Percentiles rank a stretch among this genome's conserved stretches.
Conservation (phyloP, 2,113 vertebrate genomes). For the Falco punctatus region DNA sequence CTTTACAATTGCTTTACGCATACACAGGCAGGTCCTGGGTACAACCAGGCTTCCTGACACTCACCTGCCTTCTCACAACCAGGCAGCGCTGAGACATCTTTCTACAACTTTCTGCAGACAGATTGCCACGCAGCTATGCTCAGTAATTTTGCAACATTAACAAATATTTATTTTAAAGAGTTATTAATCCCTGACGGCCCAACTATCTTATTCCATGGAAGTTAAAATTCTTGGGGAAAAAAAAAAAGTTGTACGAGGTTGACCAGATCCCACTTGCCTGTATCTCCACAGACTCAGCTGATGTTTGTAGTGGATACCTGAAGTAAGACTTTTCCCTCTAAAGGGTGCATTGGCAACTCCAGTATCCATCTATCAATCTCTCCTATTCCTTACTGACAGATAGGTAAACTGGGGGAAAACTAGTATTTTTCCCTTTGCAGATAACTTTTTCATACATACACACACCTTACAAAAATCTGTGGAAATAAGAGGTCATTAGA, state of each 20-base stretch:
- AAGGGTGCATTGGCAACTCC: neutral
- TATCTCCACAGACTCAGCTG: neutral
- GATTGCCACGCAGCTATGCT: neutral
- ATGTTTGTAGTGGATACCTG: neutral
- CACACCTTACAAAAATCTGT: neutral
- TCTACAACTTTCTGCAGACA: neutral
- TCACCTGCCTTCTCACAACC: neutral
- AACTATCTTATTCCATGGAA: neutral
- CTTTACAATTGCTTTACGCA: too few relatives aligned
- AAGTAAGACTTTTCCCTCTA: neutral
- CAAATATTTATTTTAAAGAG: neutral
- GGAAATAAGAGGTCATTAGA: neutral
- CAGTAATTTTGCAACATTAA: neutral
- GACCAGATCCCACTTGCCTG: neutral
- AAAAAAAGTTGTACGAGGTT: neutral
- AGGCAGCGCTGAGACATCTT: neutral
- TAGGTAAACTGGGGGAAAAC: neutral
- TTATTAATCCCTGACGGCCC: neutral
- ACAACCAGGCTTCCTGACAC: neutral
- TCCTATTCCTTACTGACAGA: neutral
- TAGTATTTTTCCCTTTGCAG: neutral
- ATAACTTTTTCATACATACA: neutral
- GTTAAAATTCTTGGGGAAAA: accelerated
- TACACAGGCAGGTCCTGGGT: neutral
- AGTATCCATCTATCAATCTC: neutral